Evolutionary conservation across 1,140 invertebrate species (phyloP).

Genomic region (Sarcophaga bullata): DNA sequence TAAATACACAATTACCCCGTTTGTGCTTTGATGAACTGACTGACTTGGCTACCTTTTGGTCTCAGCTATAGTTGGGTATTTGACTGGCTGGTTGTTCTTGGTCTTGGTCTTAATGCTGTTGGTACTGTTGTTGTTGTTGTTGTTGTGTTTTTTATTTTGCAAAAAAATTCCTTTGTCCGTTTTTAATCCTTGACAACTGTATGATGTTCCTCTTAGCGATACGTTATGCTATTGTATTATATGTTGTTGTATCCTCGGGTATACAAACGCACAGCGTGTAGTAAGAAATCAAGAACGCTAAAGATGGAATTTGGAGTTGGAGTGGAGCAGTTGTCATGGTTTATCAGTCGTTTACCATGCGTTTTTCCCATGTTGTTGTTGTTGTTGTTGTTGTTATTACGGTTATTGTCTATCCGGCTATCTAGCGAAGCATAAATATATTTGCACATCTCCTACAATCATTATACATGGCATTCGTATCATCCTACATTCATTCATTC

Average conservation of each 20-base stretch:
- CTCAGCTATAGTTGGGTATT: not conserved
- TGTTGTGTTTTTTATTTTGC: slow-evolving; percentile 23
- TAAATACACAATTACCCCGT: slow-evolving; percentile 11
- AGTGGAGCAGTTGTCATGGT: slow-evolving; percentile 27
- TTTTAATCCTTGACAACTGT: slow-evolving; percentile 39
- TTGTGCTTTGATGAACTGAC: not conserved
- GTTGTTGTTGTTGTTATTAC: not conserved
- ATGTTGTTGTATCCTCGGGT: not conserved
- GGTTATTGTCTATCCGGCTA: not conserved
- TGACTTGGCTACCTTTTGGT: not conserved
- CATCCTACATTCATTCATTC: slow-evolving; percentile 9
- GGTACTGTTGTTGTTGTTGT: slow-evolving; percentile 13
- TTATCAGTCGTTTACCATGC: slow-evolving; percentile 34
- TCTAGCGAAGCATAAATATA: not conserved
- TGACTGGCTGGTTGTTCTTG: not conserved
- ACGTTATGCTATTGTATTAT: not conserved
- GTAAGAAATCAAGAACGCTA: not conserved
- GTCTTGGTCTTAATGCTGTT: not conserved
- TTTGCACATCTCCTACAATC: not conserved
- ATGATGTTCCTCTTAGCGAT: not conserved
- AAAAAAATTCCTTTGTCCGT: slow-evolving; percentile 20
- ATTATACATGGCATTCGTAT: not conserved
- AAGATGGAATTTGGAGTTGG: no score
- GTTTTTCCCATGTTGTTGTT: not conserved
- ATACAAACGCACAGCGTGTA: not conserved